Evolutionary conservation across 2,797 vertebrate genomes (phyloP), one percentile per base, ranked within the genome.

Genomic region (Anabacerthia variegaticeps): DNA sequence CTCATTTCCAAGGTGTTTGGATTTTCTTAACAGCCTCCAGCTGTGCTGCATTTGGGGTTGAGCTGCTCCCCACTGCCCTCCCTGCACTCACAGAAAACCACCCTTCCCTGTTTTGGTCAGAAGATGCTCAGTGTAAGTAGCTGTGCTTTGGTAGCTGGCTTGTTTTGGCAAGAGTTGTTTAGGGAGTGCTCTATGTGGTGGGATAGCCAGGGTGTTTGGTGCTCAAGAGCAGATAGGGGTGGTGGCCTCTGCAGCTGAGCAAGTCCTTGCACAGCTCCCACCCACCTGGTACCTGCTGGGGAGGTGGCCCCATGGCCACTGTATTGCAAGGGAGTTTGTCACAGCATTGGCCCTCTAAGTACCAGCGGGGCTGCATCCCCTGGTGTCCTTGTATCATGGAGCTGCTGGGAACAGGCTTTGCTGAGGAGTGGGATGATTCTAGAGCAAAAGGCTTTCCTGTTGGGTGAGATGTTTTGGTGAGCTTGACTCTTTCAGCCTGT

Each of bases 271-370:
- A 18, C 12, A 30, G 22, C 26, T 82, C 20, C 34, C 23, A 21
- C 32, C 12, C 4, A 0, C 5, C 27, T 13, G 17, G 12, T 9
- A 6, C 12, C 55, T 26, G 44, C 3, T 10, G 39, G 19, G 16
- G 27, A 54, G 36, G 11, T 22, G 19, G 8, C 2, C 14, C 6
- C 3, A 6, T 12, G 48, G 34, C 32, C 4, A 0, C 8, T 18
- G 4, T 22, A 15, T 3, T 3, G 1, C 11, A 2, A 0, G 1
- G 43, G 41, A 20, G 11, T 18, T 44, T 56, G 67, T 46, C 37
- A 8, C 28, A 15, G 44, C 3, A 0, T 6, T 30, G 23, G 3
- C 41, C 15, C 19, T 44, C 22, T 3, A 11, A 63, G 36, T 41
- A 26, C 52, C 39, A 61, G 72, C 28, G 48, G 24, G 81, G 41